Evolutionary conservation across 2,113 vertebrate genomes (phyloP).

Genomic region (Lethenteron reissneri): DNA sequence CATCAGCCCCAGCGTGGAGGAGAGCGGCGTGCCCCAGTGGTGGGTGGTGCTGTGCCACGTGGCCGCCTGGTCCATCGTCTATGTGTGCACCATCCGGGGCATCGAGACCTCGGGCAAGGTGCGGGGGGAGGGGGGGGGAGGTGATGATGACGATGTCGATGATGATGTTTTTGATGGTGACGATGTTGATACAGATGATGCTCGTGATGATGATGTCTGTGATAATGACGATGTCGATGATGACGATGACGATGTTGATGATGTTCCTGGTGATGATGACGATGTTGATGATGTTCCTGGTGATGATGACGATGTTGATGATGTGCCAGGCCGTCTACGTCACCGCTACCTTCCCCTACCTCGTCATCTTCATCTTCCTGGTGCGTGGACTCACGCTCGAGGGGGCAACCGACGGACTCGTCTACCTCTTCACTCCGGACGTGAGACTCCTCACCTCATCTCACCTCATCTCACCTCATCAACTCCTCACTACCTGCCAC

Average conservation of each 20-base stretch:
- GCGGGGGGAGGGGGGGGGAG: not conserved
- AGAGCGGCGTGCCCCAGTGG: slow-evolving; percentile 38
- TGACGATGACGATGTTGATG: too few species aligned
- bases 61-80: slow-evolving; percentile 40
- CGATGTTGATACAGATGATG: too few species aligned
- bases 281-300: too few species aligned
- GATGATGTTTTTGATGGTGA: too few species aligned
- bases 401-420: slow-evolving; percentile 39
- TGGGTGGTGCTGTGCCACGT: slow-evolving; percentile 38
- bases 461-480: too few species aligned
- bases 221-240: too few species aligned
- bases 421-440: slow-evolving; percentile 56
- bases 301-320: slow-evolving; percentile 1
- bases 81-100: slow-evolving; percentile 51
- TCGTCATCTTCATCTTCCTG: slow-evolving; percentile 60
- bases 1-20: slow-evolving; percentile 26
- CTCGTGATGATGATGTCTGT: too few species aligned
- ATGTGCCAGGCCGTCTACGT: slow-evolving; percentile 47
- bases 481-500: too few species aligned
- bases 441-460: slow-evolving; percentile 22
- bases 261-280: too few species aligned
- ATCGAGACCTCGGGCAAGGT: slow-evolving; percentile 67
- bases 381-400: slow-evolving; percentile 48
- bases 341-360: slow-evolving; percentile 52
- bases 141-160: not conserved